Base-by-base conservation (phyloP, 2,888 invertebrate species). In the Periphyllus acericola region DNA sequence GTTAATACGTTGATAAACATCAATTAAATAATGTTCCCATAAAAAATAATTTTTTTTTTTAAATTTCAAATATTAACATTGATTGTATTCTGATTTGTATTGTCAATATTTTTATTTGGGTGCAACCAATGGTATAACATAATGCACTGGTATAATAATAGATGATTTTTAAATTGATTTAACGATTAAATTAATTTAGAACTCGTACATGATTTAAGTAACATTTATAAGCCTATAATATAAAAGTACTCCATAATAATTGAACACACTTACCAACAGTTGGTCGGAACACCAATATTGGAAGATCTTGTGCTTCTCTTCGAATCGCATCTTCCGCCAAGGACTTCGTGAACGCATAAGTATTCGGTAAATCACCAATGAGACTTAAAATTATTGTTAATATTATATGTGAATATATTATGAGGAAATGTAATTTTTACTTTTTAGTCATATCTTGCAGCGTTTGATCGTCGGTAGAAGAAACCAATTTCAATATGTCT, bases 341-440 rank as follows among this genome's bases (percentile, higher is more conserved):
- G 0, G 96, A 96, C 92, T 97, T 97, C 2, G 97, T 97, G 91
- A 95, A 96, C 0, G 96, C 95, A 92, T 97, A 97, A 0, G 96
- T 96, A 91, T 97, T 97, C 0, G 97, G 97, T 93, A 96, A 95
- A 84, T 91, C 90, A 34, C 91, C 91, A 34, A 92, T 89, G 55
- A 93, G 86, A 55, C 90, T 90, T 72, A 36, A 83, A 83, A 83
- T 52, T 21, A 32, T 46, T 72, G 8, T 72, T 52, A 9, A 32
- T 34, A 71, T 71, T 25, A n/a, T 25, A 25, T 11, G 25, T n/a
- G 9, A 68, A 66, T 21, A n/a, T 25, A n/a, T 29, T 29, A 29
- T 4, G 17, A 71, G 29, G 14, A 71, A 36, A 74, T 29, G 11
- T 34, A 36, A 9, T 29, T 25, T 90, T 90, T 90, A 91, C 91